phyloP scores from a whole-genome alignment of 2,113 vertebrate species.

The Passerina amoena region DNA sequence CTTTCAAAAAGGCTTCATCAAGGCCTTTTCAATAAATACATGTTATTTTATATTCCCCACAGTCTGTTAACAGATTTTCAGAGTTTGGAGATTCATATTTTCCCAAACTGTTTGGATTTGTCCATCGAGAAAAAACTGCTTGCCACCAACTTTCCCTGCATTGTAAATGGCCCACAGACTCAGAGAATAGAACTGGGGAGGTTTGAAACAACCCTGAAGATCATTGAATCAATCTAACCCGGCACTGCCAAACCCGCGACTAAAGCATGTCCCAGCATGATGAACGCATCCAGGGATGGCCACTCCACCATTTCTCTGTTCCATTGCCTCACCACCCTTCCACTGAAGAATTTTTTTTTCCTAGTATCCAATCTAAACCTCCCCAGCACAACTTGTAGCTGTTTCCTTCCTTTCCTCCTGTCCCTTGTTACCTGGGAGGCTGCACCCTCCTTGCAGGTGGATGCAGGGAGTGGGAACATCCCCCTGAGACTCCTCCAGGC shows the following conservation, averaged over 20 bases:
- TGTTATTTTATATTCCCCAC: constrained; percentile 12
- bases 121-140: background rate
- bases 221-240: background rate
- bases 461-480: background rate
- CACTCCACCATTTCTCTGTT: background rate
- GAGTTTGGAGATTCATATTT: background rate
- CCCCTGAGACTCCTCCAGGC: background rate
- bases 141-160: background rate
- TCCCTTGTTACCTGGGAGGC: background rate
- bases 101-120: background rate
- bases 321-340: background rate
- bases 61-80: background rate
- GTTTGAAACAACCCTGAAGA: background rate
- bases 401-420: accelerated
- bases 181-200: background rate
- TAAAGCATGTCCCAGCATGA: background rate
- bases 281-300: background rate
- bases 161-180: background rate
- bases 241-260: background rate
- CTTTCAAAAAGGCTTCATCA: constrained; percentile 8
- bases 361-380: background rate
- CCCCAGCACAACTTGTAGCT: too few relatives aligned
- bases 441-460: background rate
- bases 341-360: background rate
- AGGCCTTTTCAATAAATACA: background rate